Evolutionary conservation across 1,140 invertebrate genomes (phyloP), one percentile per base, ranked within the genome.

Genomic region (Zaprionus lachaisei): DNA sequence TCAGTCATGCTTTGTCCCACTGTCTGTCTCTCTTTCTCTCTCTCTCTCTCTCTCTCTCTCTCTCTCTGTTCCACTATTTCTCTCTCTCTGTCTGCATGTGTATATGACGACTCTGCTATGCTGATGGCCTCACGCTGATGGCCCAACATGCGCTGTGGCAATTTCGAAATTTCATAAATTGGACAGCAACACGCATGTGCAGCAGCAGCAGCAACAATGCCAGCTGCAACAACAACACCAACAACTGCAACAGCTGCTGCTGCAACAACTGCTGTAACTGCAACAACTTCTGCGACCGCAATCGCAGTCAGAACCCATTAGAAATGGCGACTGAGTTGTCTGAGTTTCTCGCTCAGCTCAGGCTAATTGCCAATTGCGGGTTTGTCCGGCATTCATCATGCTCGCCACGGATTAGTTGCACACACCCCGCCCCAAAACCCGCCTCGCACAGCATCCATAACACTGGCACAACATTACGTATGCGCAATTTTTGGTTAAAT

Each of bases 121-220:
- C 17, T 74, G 76, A 74, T 78, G 75, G 64, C 71, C 58, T 22
- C 71, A 62, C 72, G 71, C 76, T 74, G 65, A 56, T 70, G 66
- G 74, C 55, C 34, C 24, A 63, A 76, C 73, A 77, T 66, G 66
- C 51, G 80, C 77, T 70, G 38, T 41, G 69, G 72, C 80, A 79
- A 79, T 81, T 83, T 77, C 38, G 72, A 72, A 56, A 61, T 60
- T 79, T 73, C 72, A 79, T 79, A 78, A 74, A 81, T 77, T 81
- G 77, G 79, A 73, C 65, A 77, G 54, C 65, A 56, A 60, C 84
- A 89, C 84, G 84, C 84, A 84, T 84, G 84, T 66, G 66, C 66
- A 51, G 47, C 62, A 31, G 69, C 55, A 44, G 44, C 71, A n/a
- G 14, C 62, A 14, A 24, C 68, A 54, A 24, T n/a, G 5, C 9